Percentiles rank a stretch among this genome's conserved stretches.
phyloP scores from a whole-genome alignment of 2,797 vertebrate species.

The Halcyon leucocephala region DNA sequence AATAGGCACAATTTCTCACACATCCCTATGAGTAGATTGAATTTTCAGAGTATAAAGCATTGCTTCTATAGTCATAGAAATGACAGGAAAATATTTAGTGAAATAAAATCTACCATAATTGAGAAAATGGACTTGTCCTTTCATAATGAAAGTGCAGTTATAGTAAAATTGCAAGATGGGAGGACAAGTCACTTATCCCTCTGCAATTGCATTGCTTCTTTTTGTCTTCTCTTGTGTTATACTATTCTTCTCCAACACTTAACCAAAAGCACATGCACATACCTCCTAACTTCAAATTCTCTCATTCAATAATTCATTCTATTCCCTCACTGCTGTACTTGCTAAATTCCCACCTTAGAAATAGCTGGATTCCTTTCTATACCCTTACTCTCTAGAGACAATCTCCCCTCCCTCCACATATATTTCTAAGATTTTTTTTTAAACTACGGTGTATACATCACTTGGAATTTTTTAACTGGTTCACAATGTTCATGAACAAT shows the following conservation, averaged over 20 bases:
- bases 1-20: not conserved
- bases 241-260: not conserved
- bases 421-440: not conserved
- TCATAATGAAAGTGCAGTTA: not conserved
- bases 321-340: not conserved
- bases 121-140: not conserved
- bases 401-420: not conserved
- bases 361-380: not conserved
- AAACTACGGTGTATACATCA: not conserved
- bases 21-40: not conserved
- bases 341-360: not conserved
- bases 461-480: not conserved
- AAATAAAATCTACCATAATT: not conserved
- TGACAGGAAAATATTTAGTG: not conserved
- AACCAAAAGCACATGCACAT: not conserved
- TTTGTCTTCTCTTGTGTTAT: not conserved
- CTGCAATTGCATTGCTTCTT: not conserved
- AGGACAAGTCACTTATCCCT: not conserved
- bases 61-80: not conserved
- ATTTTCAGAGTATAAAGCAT: not conserved
- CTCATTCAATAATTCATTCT: not conserved
- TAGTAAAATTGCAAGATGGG: not conserved
- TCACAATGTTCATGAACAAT: not conserved
- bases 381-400: not conserved
- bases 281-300: not conserved